These are phyloP conservation scores for Dione vanillae DNA, from an alignment of 2,888 invertebrate genomes.

Conservation along the genomic window DNA sequence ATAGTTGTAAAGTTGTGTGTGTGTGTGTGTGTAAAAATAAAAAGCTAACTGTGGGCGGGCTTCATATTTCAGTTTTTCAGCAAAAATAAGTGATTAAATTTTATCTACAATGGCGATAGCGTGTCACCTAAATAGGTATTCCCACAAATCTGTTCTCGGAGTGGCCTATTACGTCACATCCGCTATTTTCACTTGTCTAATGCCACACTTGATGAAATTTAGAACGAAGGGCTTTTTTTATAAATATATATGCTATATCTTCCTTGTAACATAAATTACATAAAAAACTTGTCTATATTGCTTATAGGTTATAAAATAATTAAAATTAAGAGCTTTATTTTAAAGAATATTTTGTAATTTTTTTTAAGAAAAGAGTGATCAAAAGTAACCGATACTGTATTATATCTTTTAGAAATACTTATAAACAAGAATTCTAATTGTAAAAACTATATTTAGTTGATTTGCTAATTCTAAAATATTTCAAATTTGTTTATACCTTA, in stretches of 20 bases:
- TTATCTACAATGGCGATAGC: constrained; percentile 57
- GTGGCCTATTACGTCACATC: constrained; percentile 43
- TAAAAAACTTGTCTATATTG: neutral
- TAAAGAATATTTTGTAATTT: too few relatives aligned
- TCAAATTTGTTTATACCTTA: too few relatives aligned
- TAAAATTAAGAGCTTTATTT: constrained; percentile 11
- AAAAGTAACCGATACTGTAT: neutral
- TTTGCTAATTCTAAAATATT: too few relatives aligned
- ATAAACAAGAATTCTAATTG: too few relatives aligned
- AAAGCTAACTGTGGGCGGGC: constrained; percentile 6
- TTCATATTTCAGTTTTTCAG: constrained; percentile 4
- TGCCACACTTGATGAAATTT: constrained; percentile 4
- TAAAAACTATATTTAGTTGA: too few relatives aligned
- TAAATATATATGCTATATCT: constrained; percentile 18
- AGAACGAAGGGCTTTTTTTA: constrained; percentile 7
- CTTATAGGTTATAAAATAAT: neutral
- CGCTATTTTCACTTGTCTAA: constrained; percentile 20
- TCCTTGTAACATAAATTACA: neutral
- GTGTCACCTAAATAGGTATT: constrained; percentile 69
- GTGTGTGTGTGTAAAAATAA: neutral
- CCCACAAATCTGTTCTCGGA: constrained; percentile 68
- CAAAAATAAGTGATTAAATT: constrained; percentile 52
- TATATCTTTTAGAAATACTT: too few relatives aligned
- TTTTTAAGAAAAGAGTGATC: neutral
- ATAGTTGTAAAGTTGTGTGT: neutral